These are phyloP conservation scores for Choloepus didactylus DNA, from an alignment of 2,797 vertebrate genomes.

Conservation along the genomic window DNA sequence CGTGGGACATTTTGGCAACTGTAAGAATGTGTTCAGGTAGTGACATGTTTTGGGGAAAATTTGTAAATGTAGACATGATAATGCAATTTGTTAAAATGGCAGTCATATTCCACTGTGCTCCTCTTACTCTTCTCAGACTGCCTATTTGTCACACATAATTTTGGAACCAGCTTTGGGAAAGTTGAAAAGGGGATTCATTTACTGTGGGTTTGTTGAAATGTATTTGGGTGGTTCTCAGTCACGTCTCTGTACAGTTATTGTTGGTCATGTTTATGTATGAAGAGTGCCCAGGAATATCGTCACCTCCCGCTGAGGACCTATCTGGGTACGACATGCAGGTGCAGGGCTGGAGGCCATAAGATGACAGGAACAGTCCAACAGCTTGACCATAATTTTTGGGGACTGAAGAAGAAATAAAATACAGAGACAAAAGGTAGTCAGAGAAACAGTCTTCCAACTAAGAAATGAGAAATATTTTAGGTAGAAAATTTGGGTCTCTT, in stretches of 20 bases:
- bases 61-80: too few relatives aligned
- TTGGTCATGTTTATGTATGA: accelerated
- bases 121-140: background rate
- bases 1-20: accelerated
- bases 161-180: background rate
- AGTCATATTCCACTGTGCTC: background rate
- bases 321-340: accelerated
- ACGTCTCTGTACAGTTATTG: too few relatives aligned
- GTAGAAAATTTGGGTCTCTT: background rate
- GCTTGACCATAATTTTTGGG: background rate
- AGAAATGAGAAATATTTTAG: background rate
- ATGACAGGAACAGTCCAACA: background rate
- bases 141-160: background rate
- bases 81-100: background rate
- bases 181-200: background rate
- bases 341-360: background rate
- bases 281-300: background rate
- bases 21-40: background rate
- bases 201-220: background rate
- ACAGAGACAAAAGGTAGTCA: background rate
- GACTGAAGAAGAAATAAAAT: background rate
- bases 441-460: background rate
- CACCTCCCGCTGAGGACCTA: background rate
- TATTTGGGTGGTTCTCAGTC: background rate
- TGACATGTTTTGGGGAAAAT: background rate